A percentile compares a stretch with the other conserved stretches of the same genome.
phyloP scores from a whole-genome alignment of 2,888 invertebrate species.

The Mycalesis mineus region DNA sequence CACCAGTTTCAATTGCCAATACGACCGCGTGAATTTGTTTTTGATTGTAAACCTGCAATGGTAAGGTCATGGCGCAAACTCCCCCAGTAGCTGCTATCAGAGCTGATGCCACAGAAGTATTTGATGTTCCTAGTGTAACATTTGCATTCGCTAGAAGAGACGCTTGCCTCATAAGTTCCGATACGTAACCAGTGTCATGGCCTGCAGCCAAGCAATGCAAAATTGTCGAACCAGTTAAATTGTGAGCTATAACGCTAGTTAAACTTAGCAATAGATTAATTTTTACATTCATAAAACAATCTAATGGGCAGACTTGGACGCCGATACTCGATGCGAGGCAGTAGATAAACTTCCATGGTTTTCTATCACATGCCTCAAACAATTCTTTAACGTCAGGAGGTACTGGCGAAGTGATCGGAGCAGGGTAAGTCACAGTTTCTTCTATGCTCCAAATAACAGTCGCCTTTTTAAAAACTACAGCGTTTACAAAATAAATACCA shows the following conservation, averaged over 20 bases:
- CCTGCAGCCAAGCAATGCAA: slow-evolving; percentile 58
- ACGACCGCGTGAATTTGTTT: slow-evolving; percentile 50
- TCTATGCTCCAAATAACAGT: slow-evolving; percentile 54
- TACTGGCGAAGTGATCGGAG: slow-evolving; percentile 44
- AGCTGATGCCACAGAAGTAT: slow-evolving; percentile 42
- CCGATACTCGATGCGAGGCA: slow-evolving; percentile 64
- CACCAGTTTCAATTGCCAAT: slow-evolving; percentile 54
- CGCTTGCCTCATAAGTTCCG: slow-evolving; percentile 54
- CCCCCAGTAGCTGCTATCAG: slow-evolving; percentile 57
- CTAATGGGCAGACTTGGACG: slow-evolving; percentile 53
- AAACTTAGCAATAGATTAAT: slow-evolving; percentile 61
- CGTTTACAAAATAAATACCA: slow-evolving; percentile 43
- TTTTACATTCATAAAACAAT: slow-evolving; percentile 66
- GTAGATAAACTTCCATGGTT: slow-evolving; percentile 67
- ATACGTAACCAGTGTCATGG: slow-evolving; percentile 54
- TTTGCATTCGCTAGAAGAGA: slow-evolving; percentile 51
- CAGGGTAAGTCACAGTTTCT: slow-evolving; percentile 38
- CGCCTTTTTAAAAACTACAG: slow-evolving; percentile 47
- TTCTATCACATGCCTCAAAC: slow-evolving; percentile 45
- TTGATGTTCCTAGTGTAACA: slow-evolving; percentile 45
- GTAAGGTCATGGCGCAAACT: slow-evolving; percentile 55
- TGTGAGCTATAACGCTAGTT: slow-evolving; percentile 56
- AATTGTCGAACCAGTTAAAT: slow-evolving; percentile 45
- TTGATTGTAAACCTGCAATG: slow-evolving; percentile 58
- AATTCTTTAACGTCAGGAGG: slow-evolving; percentile 51